These are phyloP conservation scores for Chlorops oryzae DNA, from an alignment of 1,140 invertebrate species.

Conservation along the genomic window DNA sequence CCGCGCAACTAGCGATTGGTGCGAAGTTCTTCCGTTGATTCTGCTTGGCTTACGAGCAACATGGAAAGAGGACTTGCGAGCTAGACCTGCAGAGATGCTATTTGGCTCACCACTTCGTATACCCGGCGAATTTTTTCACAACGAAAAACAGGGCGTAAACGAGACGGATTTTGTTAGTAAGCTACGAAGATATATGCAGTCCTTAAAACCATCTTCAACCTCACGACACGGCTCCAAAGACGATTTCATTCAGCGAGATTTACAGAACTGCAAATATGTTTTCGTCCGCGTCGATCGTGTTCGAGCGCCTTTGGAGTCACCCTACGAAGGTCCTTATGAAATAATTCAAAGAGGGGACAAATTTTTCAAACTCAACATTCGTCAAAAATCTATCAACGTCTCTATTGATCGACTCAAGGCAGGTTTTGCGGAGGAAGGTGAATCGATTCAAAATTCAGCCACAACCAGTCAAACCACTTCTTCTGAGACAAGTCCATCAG, in stretches of 20 bases:
- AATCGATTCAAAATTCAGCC: too few relatives aligned
- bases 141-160: not conserved
- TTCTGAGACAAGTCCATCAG: too few relatives aligned
- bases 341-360: too few relatives aligned
- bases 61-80: slow-evolving; percentile 14
- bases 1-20: slow-evolving; percentile 14
- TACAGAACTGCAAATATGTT: too few relatives aligned
- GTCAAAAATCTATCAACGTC: too few relatives aligned
- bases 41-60: slow-evolving; percentile 24
- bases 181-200: slow-evolving; percentile 17
- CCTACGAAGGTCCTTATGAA: too few relatives aligned
- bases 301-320: too few relatives aligned
- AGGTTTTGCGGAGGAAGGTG: too few relatives aligned
- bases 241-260: not conserved
- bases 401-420: too few relatives aligned
- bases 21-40: slow-evolving; percentile 19
- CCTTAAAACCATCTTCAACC: slow-evolving; percentile 14
- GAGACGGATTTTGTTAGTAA: slow-evolving; percentile 16
- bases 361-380: too few relatives aligned
- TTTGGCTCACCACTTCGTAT: slow-evolving; percentile 28
- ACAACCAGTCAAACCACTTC: too few relatives aligned
- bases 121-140: slow-evolving; percentile 42
- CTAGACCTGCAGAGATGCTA: slow-evolving; percentile 12
- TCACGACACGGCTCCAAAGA: slow-evolving; percentile 12
- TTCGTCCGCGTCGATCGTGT: too few relatives aligned